Base-by-base conservation (phyloP, 1,140 invertebrate species). In the Coptotermes formosanus region DNA sequence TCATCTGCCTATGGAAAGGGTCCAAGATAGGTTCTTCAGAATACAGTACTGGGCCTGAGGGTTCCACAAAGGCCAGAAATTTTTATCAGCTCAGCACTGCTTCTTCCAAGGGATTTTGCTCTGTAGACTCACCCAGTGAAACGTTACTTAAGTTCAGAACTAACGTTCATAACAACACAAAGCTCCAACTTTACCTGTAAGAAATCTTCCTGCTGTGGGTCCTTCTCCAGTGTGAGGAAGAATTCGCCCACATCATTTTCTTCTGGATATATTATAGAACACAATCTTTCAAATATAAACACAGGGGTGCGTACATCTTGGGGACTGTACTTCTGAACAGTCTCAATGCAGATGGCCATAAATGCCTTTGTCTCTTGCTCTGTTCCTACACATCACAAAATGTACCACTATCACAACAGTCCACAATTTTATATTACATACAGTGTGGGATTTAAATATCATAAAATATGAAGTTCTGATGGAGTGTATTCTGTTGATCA, bases 201-300 rank as follows among this genome's bases (percentile, higher is more conserved):
- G 91, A 99, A 99, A 91, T 99, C 98, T 92, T 99, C 98, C 90
- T 99, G 98, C 89, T 99, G 98, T 0, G 98, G 96, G 93, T 99
- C 98, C 90, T 99, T 99, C 89, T 99, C 98, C 25, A 99, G 92
- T 0, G 97, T 97, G 75, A 99, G 93, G 91, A 98, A 98, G 91
- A 99, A 99, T 92, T 99, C 98, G 1, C 96, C 97, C 25, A 98
- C 95, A 90, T 99, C 98, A 89, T 98, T 99, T 91, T 99, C 98
- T 90, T 99, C 98, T 0, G 98, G 98, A 91, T 98, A 98, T 87
- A 99, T 99, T 85, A 99, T 98, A 12, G 98, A 99, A 89, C 98
- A 99, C 0, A 99, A 93, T 82, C 98, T 93, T 92, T 99, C 98
- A 90, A 99, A 99, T 84, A 99, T 97, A 87, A 99, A 99, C 14